A percentile compares a stretch with the other conserved stretches of the same genome.
Evolutionary conservation across 23 tunicate species (phyloP).

Genomic region (Styela plicata): DNA sequence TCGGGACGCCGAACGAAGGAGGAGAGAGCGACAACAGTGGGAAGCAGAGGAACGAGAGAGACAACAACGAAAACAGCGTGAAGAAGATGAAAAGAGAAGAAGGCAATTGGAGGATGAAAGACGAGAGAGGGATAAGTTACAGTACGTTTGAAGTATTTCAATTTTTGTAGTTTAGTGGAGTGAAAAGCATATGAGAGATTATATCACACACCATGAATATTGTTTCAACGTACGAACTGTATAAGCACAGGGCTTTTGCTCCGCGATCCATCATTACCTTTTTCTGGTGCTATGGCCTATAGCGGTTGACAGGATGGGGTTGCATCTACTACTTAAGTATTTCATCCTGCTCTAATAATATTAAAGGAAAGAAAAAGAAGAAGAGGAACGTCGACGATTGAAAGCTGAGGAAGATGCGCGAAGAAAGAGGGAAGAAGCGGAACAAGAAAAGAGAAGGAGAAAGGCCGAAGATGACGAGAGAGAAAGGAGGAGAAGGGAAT

Average conservation of each 20-base stretch:
- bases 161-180: no score
- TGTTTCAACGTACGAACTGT: no score
- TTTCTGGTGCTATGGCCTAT: no score
- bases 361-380: conserved; percentile 43
- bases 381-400: conserved; percentile 48
- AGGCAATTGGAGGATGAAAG: conserved; percentile 53
- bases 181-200: no score
- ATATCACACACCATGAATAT: no score
- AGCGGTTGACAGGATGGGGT: no score
- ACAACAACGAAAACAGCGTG: conserved; percentile 51
- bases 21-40: conserved; percentile 80
- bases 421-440: conserved; percentile 66
- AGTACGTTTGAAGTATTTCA: conserved; percentile 44
- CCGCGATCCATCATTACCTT: no score
- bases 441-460: conserved; percentile 47
- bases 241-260: no score
- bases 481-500: conserved; percentile 64
- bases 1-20: conserved; percentile 65
- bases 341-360: no score
- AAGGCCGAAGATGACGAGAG: conserved; percentile 44
- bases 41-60: conserved; percentile 75
- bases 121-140: conserved; percentile 57
- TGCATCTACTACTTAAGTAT: no score
- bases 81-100: conserved; percentile 72
- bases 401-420: conserved; percentile 81